Base-by-base conservation (phyloP, 2,113 vertebrate genomes). In the Rafetus swinhoei region DNA sequence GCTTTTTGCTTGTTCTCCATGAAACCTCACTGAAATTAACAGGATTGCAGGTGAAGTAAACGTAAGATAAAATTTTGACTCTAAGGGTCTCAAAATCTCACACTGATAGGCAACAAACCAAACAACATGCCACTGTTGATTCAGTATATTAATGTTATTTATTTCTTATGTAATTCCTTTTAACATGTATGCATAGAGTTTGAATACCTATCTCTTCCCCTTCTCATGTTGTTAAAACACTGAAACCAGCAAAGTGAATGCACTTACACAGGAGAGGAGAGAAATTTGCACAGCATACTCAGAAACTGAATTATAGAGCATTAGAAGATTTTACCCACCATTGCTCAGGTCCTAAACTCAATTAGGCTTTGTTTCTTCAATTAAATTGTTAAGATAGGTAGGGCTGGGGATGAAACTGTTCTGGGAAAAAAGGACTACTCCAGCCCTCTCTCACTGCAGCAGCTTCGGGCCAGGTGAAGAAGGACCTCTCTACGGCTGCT, bases 271-370 rank as follows among this genome's bases (percentile, higher is more conserved):
- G 27, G 24, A 18, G 21, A 52, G 24, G 74, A 9, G 24, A 87
- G 52, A 53, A 0, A 0, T 5, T 86, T 21, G 21, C 39, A 74
- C 16, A 9, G 21, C 1, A 0, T 72, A 60, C 52, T 59, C 0
- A 55, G 24, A 76, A 92, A 82, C 12, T 19, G 7, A 5, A 14
- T 9, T 55, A 65, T 8, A 55, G 13, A 39, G 45, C 45, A 45
- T 5, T 45, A 45, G 45, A 45, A 45, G 45, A 45, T 45, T 45
- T 45, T 45, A 45, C 45, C 45, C 45, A 45, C 4, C 1, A 5
- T 45, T 45, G 45, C 45, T 45, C 45, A 7, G 45, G 45, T 45
- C 45, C 45, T 45, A 5, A 45, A 45, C 6, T 45, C 45, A 45
- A 5, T 45, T 45, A 45, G 45, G 45, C 5, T 6, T 45, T 45